Percentiles rank a stretch among this genome's conserved stretches.
Evolutionary conservation across 1,140 invertebrate species (phyloP).

Genomic region (Leptestheria dahalacensis): DNA sequence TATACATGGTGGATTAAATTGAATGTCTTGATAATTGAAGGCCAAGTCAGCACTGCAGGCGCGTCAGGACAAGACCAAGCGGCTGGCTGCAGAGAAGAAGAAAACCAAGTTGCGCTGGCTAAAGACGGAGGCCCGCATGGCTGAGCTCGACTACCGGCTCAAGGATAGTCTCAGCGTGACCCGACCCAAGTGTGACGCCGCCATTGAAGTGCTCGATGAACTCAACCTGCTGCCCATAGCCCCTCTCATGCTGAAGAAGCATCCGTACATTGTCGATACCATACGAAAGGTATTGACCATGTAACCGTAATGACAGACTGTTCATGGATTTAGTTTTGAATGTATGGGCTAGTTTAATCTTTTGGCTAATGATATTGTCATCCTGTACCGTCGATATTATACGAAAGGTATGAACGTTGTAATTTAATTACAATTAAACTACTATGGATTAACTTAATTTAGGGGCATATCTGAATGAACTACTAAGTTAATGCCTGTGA

Average conservation of each 20-base stretch:
- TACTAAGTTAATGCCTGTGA: no score
- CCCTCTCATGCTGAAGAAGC: conserved; percentile 66
- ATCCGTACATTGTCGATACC: conserved; percentile 62
- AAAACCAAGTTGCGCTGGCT: conserved; percentile 34
- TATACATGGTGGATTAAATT: no score
- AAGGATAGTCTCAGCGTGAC: conserved; percentile 47
- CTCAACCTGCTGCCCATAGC: conserved; percentile 47
- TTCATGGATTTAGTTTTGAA: no score
- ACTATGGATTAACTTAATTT: no score
- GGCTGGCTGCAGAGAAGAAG: conserved; percentile 25
- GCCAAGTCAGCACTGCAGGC: conserved; percentile 15
- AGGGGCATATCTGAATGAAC: no score
- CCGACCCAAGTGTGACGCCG: conserved; percentile 41
- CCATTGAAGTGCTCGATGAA: conserved; percentile 34
- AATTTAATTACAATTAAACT: no score
- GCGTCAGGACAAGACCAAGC: conserved; percentile 31
- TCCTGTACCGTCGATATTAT: no score
- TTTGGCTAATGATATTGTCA: no score
- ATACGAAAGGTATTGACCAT: conserved; percentile 30
- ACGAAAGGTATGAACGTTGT: no score
- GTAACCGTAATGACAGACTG: no score
- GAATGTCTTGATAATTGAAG: conserved; percentile 2
- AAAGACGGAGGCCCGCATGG: conserved; percentile 48
- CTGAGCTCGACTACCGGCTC: conserved; percentile 55
- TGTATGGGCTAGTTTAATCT: no score